A percentile compares a stretch with the other conserved stretches of the same genome.
These are phyloP conservation scores for Pica pica DNA, from an alignment of 2,113 vertebrate species.

Conservation along the genomic window DNA sequence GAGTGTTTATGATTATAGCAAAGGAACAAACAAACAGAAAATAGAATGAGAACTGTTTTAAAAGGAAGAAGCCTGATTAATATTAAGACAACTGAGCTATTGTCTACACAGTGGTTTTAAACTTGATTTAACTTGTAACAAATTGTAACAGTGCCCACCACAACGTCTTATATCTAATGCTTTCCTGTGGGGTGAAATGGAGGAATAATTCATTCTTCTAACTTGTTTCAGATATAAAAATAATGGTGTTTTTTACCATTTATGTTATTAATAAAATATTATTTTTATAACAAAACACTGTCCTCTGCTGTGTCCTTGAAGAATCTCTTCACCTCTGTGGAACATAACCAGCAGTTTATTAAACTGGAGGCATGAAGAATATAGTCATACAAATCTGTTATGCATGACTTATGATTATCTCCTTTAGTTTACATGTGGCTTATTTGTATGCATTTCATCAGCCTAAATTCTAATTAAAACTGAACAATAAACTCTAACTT, in stretches of 20 bases:
- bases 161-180: not conserved
- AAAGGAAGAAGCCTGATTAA: not conserved
- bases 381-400: not conserved
- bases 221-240: slow-evolving; percentile 10
- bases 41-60: not conserved
- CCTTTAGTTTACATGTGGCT: not conserved
- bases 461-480: not conserved
- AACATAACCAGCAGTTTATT: not conserved
- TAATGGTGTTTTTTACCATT: not conserved
- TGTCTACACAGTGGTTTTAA: slow-evolving; percentile 24
- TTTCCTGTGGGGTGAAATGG: not conserved
- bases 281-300: not conserved
- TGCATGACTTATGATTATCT: not conserved
- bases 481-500: not conserved
- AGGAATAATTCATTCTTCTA: not conserved
- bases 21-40: slow-evolving; percentile 1
- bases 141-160: not conserved
- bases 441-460: not conserved
- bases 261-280: not conserved
- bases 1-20: not conserved
- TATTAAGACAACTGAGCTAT: not conserved
- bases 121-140: slow-evolving; percentile 23
- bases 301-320: not conserved
- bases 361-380: not conserved
- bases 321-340: not conserved